Percentiles rank a stretch among this genome's conserved stretches.
phyloP scores from a whole-genome alignment of 2,113 vertebrate species.

The Tragelaphus strepsiceros region DNA sequence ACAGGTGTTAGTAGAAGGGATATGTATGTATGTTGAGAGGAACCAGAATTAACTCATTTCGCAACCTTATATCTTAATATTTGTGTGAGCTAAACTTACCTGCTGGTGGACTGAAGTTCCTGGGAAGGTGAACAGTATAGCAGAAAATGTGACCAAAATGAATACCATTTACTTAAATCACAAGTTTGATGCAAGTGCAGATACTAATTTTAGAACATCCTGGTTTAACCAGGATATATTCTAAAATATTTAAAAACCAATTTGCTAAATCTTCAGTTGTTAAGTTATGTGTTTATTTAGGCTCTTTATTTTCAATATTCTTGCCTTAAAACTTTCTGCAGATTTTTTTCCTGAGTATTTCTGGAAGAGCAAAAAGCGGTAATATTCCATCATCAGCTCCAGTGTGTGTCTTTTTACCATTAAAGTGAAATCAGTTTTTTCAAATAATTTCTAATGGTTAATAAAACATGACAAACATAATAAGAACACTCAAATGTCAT shows the following conservation, averaged over 20 bases:
- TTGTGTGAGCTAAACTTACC: slow-evolving; percentile 3
- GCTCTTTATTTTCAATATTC: slow-evolving; percentile 19
- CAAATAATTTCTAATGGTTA: slow-evolving; percentile 20
- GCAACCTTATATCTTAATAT: neutral
- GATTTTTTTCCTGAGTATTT: neutral
- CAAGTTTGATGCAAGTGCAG: neutral
- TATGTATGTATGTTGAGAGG: neutral
- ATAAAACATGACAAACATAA: neutral
- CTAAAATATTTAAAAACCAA: slow-evolving; percentile 30
- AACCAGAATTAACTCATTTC: neutral
- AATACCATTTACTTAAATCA: slow-evolving; percentile 1
- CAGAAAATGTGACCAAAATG: slow-evolving; percentile 20
- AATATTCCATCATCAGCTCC: neutral
- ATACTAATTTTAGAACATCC: neutral
- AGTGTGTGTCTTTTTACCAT: neutral
- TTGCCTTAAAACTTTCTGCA: slow-evolving; percentile 19
- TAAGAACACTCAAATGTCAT: neutral
- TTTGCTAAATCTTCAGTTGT: neutral
- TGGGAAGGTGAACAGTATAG: neutral
- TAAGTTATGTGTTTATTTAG: neutral
- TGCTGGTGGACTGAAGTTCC: slow-evolving; percentile 1
- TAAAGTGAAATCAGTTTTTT: slow-evolving; percentile 11
- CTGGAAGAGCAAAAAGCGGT: neutral
- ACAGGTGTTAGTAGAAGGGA: neutral
- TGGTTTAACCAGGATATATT: neutral